Conservation (phyloP, 2,797 vertebrate genomes). For the Macropus fuliginosus region DNA sequence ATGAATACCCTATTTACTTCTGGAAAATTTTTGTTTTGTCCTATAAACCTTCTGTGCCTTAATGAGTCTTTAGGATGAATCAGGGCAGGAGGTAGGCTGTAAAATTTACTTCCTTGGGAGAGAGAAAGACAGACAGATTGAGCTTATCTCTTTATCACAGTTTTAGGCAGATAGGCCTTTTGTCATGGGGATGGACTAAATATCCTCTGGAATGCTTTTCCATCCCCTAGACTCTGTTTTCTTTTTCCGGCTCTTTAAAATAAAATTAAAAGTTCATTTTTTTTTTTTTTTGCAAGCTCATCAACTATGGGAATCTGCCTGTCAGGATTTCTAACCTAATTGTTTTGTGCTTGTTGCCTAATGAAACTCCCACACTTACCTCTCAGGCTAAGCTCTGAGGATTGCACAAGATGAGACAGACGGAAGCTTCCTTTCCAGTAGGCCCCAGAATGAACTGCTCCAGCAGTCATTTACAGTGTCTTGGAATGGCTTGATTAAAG, state of each 20-base stretch:
- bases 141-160: constrained; percentile 35
- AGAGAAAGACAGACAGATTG: background rate
- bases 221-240: constrained; percentile 18
- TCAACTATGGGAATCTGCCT: constrained; percentile 70
- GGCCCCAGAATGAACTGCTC: constrained; percentile 83
- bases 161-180: constrained; percentile 21
- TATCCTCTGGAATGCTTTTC: constrained; percentile 47
- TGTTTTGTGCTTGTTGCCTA: constrained; percentile 80
- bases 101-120: constrained; percentile 51
- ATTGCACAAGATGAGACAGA: constrained; percentile 79
- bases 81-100: constrained; percentile 64
- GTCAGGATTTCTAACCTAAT: constrained; percentile 76
- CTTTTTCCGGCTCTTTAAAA: constrained; percentile 55
- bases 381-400: constrained; percentile 78
- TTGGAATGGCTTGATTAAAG: constrained; percentile 85
- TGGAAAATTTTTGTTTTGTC: constrained; percentile 62
- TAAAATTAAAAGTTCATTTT: constrained; percentile 51
- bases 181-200: constrained; percentile 14
- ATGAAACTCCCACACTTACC: constrained; percentile 79
- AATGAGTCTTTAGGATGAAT: constrained; percentile 19
- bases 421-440: constrained; percentile 80
- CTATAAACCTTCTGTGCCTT: constrained; percentile 43
- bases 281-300: constrained; percentile 50
- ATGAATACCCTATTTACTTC: constrained; percentile 63
- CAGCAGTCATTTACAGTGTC: constrained; percentile 84